These are phyloP conservation scores for Fratercula arctica DNA, from an alignment of 2,797 vertebrate genomes.

Conservation along the genomic window DNA sequence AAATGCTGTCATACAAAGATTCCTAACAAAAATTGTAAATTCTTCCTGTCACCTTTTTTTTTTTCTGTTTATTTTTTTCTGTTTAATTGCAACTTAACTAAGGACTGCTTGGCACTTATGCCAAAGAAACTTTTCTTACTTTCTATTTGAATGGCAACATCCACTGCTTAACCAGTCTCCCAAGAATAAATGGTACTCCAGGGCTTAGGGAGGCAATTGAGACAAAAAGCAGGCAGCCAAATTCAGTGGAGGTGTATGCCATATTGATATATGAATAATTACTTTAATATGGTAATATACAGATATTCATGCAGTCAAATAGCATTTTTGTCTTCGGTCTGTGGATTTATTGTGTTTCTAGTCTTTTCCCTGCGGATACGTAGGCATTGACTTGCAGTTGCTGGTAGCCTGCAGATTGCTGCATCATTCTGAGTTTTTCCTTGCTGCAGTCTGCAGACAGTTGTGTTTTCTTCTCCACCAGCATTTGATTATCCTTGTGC, in stretches of 20 bases:
- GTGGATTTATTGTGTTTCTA: neutral
- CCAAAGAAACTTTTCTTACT: neutral
- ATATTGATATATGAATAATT: constrained; percentile 2
- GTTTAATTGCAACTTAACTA: neutral
- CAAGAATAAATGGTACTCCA: neutral
- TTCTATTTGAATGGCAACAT: neutral
- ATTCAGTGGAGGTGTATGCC: neutral
- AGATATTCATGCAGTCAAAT: neutral
- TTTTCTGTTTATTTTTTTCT: neutral
- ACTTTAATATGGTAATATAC: constrained; percentile 4
- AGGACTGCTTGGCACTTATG: neutral
- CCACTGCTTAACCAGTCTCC: neutral
- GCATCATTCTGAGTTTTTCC: neutral
- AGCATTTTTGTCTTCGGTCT: neutral
- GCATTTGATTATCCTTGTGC: neutral
- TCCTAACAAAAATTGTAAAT: neutral
- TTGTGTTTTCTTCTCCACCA: neutral
- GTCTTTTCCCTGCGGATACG: neutral
- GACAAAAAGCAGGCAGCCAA: neutral
- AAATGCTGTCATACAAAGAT: neutral
- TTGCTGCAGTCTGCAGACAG: neutral
- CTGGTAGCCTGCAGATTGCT: neutral
- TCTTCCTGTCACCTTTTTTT: neutral
- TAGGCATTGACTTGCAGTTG: neutral
- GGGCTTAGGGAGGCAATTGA: neutral